Evolutionary conservation across 2,797 vertebrate genomes (phyloP), one percentile per base, ranked within the genome.

Genomic region (Chrosomus eos): DNA sequence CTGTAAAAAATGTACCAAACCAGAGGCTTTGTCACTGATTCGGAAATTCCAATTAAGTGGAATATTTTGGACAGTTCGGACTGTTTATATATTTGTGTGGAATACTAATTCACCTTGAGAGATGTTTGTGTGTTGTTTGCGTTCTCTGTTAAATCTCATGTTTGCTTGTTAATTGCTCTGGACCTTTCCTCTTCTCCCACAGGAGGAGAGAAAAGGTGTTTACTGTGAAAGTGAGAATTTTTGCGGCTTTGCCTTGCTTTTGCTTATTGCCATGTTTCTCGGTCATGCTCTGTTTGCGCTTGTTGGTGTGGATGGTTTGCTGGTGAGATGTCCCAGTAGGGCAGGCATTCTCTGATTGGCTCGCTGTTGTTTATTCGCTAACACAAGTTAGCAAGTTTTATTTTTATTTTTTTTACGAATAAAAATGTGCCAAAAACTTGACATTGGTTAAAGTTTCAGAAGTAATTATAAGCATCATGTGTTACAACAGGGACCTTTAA

Each of bases 111-210:
- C 68, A 80, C 28, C 81, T 87, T 51, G 4, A 67, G 73, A 67
- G 43, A 75, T 55, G 60, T 82, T 83, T 83, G 75, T 78, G 64
- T 86, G n/a, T 83, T 83, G 75, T 58, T 62, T 85, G 77, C 31
- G 18, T 84, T 87, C 85, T 86, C 78, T 83, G 87, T 72, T 75
- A 84, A 87, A 85, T 86, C 76, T 71, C 72, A 75, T 80, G 77
- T 83, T 88, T 87, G 60, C 88, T 84, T 72, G 84, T 85, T 90
- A 90, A 90, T 89, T 89, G 86, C 87, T 87, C 81, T 86, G 88
- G 86, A 86, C 78, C 89, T 55, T 40, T 85, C 43, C 19, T n/a
- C 68, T 43, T 58, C 40, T 80, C 84, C 86, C 88, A 77, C 55
- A 60, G 62, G 88, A 84, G 53, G 38, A 60, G 75, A 82, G 7